Base-by-base conservation (phyloP, 2,113 vertebrate species). In the Hippoglossus stenolepis region DNA sequence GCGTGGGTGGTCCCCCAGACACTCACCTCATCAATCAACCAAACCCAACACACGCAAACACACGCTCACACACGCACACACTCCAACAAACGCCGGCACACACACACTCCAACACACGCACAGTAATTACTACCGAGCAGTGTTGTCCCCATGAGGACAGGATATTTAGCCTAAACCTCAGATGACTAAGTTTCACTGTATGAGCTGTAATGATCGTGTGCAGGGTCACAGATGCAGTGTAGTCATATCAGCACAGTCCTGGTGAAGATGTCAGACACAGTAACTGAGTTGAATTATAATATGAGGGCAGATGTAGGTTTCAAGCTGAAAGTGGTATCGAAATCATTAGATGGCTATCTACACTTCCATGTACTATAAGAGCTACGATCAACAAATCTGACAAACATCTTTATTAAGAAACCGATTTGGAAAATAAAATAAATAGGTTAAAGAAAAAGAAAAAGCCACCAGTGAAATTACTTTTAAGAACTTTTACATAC, bases 1-100 rank as follows among this genome's bases (percentile, higher is more conserved):
- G 24, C 51, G 75, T 82, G 90, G 88, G 86, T 91, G 88, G 90
- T 90, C 87, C 43, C 23, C 18, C 14, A 73, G 66, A 83, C 31
- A 40, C 18, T 64, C 51, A 64, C 73, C 58, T 82, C 83, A 80
- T 85, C 72, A 70, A 81, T 91, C 88, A 82, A 57, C 54, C 45
- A 8, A 65, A 64, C 73, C 45, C 59, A 43, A 68, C 45, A 40
- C 65, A 40, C 35, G 7, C 4, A 47, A 8, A 56, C 53, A 23
- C 49, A 62, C 59, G 56, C 75, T n/a, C 49, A 53, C 51, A 82
- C 26, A 5, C 49, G 20, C 51, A 64, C 38, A 66, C 40, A 23
- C 23, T 23, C 23, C 1, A 23, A 23, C 23, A 23, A 23, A 23
- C 23, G 23, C 23, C 23, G 23, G 23, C 51, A 82, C 26, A 7